These are phyloP conservation scores for Ganaspis brasiliensis DNA, from an alignment of 2,888 invertebrate species.

Conservation along the genomic window DNA sequence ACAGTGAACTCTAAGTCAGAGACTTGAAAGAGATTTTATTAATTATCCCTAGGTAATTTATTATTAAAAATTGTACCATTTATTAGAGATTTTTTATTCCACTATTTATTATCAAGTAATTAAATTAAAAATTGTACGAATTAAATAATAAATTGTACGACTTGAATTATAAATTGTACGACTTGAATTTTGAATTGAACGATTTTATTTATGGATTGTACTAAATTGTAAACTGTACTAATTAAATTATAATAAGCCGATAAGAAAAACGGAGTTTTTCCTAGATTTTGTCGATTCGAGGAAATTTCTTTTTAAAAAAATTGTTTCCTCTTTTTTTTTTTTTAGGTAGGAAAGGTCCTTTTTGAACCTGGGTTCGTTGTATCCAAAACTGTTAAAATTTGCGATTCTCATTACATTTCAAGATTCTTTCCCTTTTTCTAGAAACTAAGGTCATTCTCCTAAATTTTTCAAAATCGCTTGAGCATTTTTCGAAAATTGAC, in stretches of 20 bases:
- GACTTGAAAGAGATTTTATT: too few relatives aligned
- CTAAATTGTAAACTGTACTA: too few relatives aligned
- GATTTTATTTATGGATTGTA: too few relatives aligned
- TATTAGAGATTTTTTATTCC: too few relatives aligned
- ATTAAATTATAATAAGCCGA: background rate
- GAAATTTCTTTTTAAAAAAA: too few relatives aligned
- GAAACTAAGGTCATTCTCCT: background rate
- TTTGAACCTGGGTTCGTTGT: conserved; percentile 53
- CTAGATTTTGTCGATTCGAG: conserved; percentile 2
- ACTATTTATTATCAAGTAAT: too few relatives aligned
- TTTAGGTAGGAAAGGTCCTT: background rate
- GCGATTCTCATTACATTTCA: conserved; percentile 24
- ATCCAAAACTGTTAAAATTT: conserved; percentile 48
- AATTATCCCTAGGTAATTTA: too few relatives aligned
- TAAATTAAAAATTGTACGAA: too few relatives aligned
- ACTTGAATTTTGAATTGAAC: too few relatives aligned
- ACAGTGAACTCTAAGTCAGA: too few relatives aligned
- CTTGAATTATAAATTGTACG: too few relatives aligned
- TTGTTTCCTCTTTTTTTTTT: background rate
- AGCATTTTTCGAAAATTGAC: conserved; percentile 46
- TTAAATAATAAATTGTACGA: too few relatives aligned
- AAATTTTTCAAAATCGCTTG: conserved; percentile 38
- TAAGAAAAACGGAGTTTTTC: background rate
- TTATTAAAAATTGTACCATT: conserved; percentile 50
- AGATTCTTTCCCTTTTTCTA: conserved; percentile 22